phyloP scores from a whole-genome alignment of 2,113 vertebrate genomes.

The Phainopepla nitens region DNA sequence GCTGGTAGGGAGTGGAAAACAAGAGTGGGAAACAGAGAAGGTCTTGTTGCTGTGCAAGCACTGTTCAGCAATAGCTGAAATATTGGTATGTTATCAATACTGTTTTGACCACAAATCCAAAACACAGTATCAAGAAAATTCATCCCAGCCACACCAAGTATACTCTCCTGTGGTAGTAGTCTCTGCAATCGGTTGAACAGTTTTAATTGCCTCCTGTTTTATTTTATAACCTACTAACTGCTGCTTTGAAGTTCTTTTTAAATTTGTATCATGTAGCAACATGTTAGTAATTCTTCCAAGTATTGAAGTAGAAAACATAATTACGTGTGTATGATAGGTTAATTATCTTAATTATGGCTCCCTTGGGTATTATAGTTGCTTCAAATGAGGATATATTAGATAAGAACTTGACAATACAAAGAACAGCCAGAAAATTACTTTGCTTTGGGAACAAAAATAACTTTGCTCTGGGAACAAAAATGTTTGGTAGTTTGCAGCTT shows the following conservation, averaged over 20 bases:
- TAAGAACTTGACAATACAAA: background rate
- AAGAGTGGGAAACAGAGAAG: background rate
- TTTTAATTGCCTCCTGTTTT: slow-evolving; percentile 22
- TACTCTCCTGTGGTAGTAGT: background rate
- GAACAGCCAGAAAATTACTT: background rate
- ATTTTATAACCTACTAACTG: slow-evolving; percentile 28
- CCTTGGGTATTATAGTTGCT: background rate
- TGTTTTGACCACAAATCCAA: background rate
- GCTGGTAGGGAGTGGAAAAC: background rate
- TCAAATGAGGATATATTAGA: background rate
- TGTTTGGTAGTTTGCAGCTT: background rate
- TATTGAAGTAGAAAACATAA: slow-evolving; percentile 17
- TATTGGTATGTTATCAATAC: background rate
- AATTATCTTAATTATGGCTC: slow-evolving; percentile 45
- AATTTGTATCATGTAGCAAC: background rate
- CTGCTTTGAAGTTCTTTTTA: background rate
- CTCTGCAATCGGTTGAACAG: background rate
- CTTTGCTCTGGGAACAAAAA: background rate
- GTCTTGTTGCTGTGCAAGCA: background rate
- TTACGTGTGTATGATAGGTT: background rate
- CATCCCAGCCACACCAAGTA: background rate
- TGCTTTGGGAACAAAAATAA: background rate
- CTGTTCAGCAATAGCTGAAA: background rate
- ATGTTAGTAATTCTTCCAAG: background rate
- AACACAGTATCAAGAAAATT: background rate